Percentiles rank a stretch among this genome's conserved stretches.
These are phyloP conservation scores for Tamias sibiricus DNA, from an alignment of 2,113 vertebrate genomes.

Conservation along the genomic window DNA sequence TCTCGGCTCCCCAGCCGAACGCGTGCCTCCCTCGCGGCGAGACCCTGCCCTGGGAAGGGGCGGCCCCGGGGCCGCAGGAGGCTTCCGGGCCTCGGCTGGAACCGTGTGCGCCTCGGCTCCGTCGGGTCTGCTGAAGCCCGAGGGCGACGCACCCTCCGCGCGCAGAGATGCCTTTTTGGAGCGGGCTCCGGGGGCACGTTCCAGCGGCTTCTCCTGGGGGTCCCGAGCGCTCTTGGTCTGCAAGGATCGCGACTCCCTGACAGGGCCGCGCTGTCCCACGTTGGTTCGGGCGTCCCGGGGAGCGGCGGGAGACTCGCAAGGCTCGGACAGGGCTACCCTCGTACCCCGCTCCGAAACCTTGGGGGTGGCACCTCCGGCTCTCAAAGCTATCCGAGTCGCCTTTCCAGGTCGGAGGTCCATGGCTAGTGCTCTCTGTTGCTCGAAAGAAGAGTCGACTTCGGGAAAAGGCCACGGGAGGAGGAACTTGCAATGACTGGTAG, in stretches of 20 bases:
- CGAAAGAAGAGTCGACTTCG: not conserved
- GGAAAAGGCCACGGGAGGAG: not conserved
- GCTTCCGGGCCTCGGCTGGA: rapidly evolving
- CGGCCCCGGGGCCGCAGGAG: rapidly evolving
- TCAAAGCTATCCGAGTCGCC: too few species aligned
- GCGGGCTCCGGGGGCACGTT: not conserved
- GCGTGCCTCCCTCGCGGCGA: too few species aligned
- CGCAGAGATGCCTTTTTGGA: not conserved
- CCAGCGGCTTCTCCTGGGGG: not conserved
- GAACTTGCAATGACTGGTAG: rapidly evolving
- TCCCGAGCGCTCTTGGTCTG: not conserved
- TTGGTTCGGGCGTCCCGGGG: rapidly evolving
- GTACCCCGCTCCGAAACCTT: not conserved
- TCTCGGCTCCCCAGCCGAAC: not conserved
- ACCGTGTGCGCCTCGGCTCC: not conserved
- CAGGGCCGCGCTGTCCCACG: rapidly evolving
- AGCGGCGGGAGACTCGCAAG: rapidly evolving
- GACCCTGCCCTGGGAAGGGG: rapidly evolving
- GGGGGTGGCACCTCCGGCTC: not conserved
- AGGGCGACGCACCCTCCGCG: not conserved
- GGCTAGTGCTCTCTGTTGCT: not conserved
- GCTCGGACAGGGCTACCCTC: rapidly evolving
- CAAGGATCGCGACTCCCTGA: not conserved
- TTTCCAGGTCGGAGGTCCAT: not conserved
- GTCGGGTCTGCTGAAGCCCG: too few species aligned